phyloP scores from a whole-genome alignment of 2,113 vertebrate genomes.

The Tragelaphus buxtoni region DNA sequence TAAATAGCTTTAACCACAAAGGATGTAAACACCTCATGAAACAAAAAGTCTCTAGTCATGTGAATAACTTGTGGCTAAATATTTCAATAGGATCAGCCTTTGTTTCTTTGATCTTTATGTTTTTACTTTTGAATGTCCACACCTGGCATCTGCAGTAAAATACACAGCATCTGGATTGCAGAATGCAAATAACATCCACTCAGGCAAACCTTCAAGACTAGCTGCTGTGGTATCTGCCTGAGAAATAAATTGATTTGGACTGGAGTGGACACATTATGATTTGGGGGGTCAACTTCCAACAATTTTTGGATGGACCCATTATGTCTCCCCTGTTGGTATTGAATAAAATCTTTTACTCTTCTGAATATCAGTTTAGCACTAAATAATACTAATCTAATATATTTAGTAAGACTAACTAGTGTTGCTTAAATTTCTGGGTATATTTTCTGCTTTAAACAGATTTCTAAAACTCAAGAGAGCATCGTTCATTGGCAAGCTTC shows the following conservation, averaged over 20 bases:
- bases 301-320: not conserved
- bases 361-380: conserved; percentile 66
- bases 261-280: not conserved
- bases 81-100: conserved; percentile 45
- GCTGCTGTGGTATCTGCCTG: conserved; percentile 25
- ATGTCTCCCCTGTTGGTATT: not conserved
- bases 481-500: not conserved
- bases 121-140: conserved; percentile 70
- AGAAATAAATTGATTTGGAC: conserved; percentile 61
- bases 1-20: conserved; percentile 62
- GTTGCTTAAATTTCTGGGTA: not conserved
- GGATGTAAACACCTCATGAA: conserved; percentile 66
- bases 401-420: not conserved
- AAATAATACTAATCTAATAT: conserved; percentile 54
- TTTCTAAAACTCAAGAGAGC: conserved; percentile 6
- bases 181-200: conserved; percentile 65
- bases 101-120: conserved; percentile 67
- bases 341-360: conserved; percentile 37
- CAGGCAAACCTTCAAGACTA: conserved; percentile 45
- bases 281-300: conserved; percentile 27
- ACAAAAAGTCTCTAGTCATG: conserved; percentile 26
- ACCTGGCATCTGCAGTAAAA: conserved; percentile 64
- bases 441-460: not conserved
- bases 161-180: conserved; percentile 62
- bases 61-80: conserved; percentile 64